Percentiles rank a stretch among this genome's conserved stretches.
These are phyloP conservation scores for Drosophila borborema DNA, from an alignment of 2,888 invertebrate species.

Conservation along the genomic window DNA sequence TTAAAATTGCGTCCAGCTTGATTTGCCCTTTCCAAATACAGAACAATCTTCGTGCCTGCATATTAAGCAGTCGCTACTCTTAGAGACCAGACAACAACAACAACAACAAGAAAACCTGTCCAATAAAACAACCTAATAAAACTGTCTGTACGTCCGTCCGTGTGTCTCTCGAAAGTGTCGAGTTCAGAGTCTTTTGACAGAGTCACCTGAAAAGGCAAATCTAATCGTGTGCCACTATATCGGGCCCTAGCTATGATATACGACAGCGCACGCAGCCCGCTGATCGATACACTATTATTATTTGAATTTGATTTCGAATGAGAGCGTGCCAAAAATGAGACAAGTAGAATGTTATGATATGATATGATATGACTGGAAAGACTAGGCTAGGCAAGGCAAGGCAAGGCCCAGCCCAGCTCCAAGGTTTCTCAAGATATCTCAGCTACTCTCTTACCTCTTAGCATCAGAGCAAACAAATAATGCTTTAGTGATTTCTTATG, in stretches of 20 bases:
- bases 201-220: constrained; percentile 47
- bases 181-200: constrained; percentile 26
- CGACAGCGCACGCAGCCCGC: constrained; percentile 38
- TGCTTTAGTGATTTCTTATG: constrained; percentile 73
- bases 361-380: constrained; percentile 27
- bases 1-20: constrained; percentile 6
- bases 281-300: constrained; percentile 36
- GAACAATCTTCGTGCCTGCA: constrained; percentile 53
- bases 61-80: constrained; percentile 45
- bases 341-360: constrained; percentile 7
- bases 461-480: constrained; percentile 42
- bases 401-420: constrained; percentile 16
- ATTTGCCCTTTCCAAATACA: constrained; percentile 48
- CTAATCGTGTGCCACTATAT: constrained; percentile 47
- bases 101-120: constrained; percentile 56
- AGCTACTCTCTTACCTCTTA: constrained; percentile 20
- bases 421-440: constrained; percentile 37
- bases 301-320: constrained; percentile 48
- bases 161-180: constrained; percentile 3
- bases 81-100: background rate
- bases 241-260: constrained; percentile 45
- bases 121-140: constrained; percentile 65
- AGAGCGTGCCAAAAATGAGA: constrained; percentile 38
- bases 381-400: background rate
- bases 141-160: constrained; percentile 52